phyloP scores from a whole-genome alignment of 2,797 vertebrate genomes.

The Gymnothorax javanicus region DNA sequence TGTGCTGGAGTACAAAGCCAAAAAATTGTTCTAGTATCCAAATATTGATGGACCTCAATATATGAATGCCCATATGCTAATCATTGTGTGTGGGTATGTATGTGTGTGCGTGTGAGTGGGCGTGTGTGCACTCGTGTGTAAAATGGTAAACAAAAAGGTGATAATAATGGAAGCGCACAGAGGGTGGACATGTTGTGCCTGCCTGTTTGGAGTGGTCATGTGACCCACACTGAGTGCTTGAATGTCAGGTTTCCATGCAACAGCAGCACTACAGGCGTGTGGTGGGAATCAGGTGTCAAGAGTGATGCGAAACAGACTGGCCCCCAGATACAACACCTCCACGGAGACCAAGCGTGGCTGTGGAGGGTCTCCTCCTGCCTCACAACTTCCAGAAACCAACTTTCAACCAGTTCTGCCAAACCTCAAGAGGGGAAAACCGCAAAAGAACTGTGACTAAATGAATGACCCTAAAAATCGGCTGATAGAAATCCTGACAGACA shows the following conservation, averaged over 20 bases:
- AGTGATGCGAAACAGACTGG: not conserved
- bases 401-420: not conserved
- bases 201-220: not conserved
- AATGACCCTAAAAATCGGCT: not conserved
- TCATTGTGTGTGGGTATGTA: too few species aligned
- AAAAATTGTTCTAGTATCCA: too few species aligned
- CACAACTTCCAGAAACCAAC: not conserved
- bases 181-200: not conserved
- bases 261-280: not conserved
- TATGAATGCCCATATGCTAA: too few species aligned
- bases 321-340: not conserved
- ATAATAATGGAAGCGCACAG: not conserved
- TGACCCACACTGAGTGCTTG: constrained; percentile 2
- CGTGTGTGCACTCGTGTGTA: not conserved
- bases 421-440: not conserved
- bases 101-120: too few species aligned
- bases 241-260: constrained; percentile 1
- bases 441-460: too few species aligned
- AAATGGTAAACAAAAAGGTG: not conserved
- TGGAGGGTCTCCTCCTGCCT: not conserved
- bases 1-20: too few species aligned
- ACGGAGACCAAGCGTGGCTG: not conserved
- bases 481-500: not conserved
- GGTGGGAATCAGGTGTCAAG: not conserved
- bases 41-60: too few species aligned